Conservation (phyloP, 2,797 vertebrate genomes). For the Eremophila alpestris region DNA sequence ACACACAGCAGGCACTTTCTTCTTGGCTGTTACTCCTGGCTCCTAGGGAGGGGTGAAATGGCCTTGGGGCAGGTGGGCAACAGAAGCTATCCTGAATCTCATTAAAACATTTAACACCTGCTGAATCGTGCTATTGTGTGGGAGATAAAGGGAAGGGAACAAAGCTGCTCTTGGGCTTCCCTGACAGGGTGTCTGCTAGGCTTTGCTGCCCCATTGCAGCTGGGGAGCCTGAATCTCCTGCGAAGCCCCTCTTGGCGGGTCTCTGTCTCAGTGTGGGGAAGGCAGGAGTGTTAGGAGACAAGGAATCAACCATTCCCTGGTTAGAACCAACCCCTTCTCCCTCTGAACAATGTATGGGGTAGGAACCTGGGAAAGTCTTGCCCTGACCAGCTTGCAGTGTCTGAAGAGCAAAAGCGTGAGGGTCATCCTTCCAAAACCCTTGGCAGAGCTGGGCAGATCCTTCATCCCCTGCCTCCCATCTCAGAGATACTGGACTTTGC, state of each 20-base stretch:
- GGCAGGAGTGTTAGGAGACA: not conserved
- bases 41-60: not conserved
- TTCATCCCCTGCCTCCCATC: not conserved
- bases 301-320: too few species aligned
- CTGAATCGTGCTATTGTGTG: conserved; percentile 48
- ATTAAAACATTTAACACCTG: conserved; percentile 70
- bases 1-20: conserved; percentile 20
- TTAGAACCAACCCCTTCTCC: not conserved
- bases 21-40: conserved; percentile 5
- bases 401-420: not conserved
- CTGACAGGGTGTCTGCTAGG: not conserved
- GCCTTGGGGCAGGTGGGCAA: conserved; percentile 56
- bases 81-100: conserved; percentile 52
- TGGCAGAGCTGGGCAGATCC: not conserved
- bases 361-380: not conserved
- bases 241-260: not conserved
- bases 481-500: not conserved
- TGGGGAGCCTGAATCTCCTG: not conserved
- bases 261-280: not conserved
- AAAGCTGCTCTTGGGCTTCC: conserved; percentile 34
- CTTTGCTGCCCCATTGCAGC: not conserved
- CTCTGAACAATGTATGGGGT: not conserved
- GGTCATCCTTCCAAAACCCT: not conserved
- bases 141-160: conserved; percentile 49
- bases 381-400: too few species aligned